These are phyloP conservation scores for Tubiluchus corallicola DNA, from an alignment of 2,888 invertebrate genomes.

Conservation along the genomic window DNA sequence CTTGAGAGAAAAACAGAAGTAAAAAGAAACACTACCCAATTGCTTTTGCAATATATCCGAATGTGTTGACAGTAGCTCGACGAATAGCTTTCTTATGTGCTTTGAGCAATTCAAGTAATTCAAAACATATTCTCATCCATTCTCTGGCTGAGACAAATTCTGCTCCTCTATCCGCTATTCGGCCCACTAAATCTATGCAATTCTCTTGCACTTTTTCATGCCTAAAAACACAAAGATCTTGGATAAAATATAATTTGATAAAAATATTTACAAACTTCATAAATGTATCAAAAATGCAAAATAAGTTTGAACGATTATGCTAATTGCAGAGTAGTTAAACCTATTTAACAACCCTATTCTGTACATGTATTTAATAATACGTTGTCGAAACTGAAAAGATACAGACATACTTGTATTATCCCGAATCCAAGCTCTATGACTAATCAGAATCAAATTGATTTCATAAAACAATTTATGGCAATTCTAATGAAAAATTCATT, in stretches of 20 bases:
- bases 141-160: slow-evolving; percentile 97
- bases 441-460: no score
- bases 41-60: slow-evolving; percentile 98
- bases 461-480: no score
- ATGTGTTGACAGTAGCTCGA: slow-evolving; percentile 95
- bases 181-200: slow-evolving; percentile 95
- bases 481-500: no score
- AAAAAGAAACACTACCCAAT: slow-evolving; percentile 54
- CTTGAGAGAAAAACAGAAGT: not conserved
- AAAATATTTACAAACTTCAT: not conserved
- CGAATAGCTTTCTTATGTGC: slow-evolving; percentile 99
- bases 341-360: no score
- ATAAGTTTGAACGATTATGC: no score
- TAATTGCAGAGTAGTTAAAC: not conserved
- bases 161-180: slow-evolving; percentile 94
- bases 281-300: not conserved
- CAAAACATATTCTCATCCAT: slow-evolving; percentile 99
- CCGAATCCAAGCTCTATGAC: no score
- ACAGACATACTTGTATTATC: no score
- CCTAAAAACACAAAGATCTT: slow-evolving; percentile 19
- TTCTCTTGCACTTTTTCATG: slow-evolving; percentile 87
- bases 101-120: slow-evolving; percentile 81
- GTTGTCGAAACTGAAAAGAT: no score
- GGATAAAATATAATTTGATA: not conserved
- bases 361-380: no score